A percentile compares a stretch with the other conserved stretches of the same genome.
Conservation (phyloP, 2,888 invertebrate genomes). For the Hylaea fasciaria region DNA sequence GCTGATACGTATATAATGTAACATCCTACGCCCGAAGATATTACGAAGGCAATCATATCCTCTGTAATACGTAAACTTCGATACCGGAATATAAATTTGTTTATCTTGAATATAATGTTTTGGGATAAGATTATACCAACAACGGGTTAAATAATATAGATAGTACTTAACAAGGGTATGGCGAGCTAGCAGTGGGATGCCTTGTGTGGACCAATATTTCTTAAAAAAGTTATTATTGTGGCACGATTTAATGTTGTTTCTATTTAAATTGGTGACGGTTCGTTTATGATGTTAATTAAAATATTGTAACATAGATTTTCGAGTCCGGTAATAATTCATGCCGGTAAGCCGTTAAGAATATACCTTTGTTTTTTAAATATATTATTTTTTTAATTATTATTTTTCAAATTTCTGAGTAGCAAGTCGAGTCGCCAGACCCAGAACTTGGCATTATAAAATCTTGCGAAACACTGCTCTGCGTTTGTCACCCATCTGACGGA, state of each 20-base stretch:
- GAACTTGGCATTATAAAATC: too few relatives aligned
- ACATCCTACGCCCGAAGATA: slow-evolving; percentile 27
- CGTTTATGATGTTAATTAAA: slow-evolving; percentile 22
- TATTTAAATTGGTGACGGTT: slow-evolving; percentile 23
- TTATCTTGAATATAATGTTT: slow-evolving; percentile 55
- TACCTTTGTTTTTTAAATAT: too few relatives aligned
- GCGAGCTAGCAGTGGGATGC: slow-evolving; percentile 42
- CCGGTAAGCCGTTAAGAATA: too few relatives aligned
- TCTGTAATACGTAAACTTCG: slow-evolving; percentile 26
- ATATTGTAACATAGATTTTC: not conserved
- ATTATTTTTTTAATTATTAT: too few relatives aligned
- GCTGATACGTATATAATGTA: slow-evolving; percentile 13
- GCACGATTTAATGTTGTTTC: slow-evolving; percentile 21
- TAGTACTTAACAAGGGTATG: slow-evolving; percentile 40
- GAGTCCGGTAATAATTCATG: not conserved
- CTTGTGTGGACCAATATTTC: slow-evolving; percentile 26
- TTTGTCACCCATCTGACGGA: too few relatives aligned
- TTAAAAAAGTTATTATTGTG: slow-evolving; percentile 21
- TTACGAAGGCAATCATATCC: slow-evolving; percentile 39
- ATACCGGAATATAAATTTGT: slow-evolving; percentile 53
- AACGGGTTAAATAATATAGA: slow-evolving; percentile 42
- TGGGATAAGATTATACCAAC: slow-evolving; percentile 55
- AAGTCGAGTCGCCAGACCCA: too few relatives aligned
- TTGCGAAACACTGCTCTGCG: too few relatives aligned
- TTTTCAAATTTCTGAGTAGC: too few relatives aligned